Percentiles rank a stretch among this genome's conserved stretches.
Conservation (phyloP, 2,888 invertebrate species). For the Ametastegia equiseti region DNA sequence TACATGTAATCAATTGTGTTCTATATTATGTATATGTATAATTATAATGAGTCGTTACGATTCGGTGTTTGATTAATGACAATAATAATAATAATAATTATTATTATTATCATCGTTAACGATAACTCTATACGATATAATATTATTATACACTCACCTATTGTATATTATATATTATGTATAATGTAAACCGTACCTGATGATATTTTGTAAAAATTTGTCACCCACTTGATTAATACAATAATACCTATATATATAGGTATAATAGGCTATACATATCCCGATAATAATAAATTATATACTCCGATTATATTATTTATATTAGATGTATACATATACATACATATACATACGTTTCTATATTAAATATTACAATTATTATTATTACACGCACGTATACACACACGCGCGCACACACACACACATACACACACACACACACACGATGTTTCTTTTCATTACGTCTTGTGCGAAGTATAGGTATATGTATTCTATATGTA, state of each 20-base stretch:
- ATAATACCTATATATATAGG: background rate
- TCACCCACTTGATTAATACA: conserved; percentile 32
- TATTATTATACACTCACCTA: conserved; percentile 72
- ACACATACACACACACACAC: background rate
- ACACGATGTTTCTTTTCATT: background rate
- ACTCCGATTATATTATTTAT: no score
- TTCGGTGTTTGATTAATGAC: background rate
- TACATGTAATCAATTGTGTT: background rate
- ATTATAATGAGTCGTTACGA: conserved; percentile 5
- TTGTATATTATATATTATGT: no score
- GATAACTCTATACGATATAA: conserved; percentile 69
- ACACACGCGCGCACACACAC: no score
- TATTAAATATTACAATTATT: conserved; percentile 10
- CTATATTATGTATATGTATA: background rate
- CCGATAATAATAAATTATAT: no score
- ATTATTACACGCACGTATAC: no score
- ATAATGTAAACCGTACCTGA: conserved; percentile 61
- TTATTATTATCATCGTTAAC: conserved; percentile 70
- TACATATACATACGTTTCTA: background rate
- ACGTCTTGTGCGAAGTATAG: conserved; percentile 3
- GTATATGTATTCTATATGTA: no score
- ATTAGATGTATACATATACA: background rate
- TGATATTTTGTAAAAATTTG: conserved; percentile 58
- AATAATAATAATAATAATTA: conserved; percentile 57
- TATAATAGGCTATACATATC: no score